Conservation (phyloP, 2,113 vertebrate species). For the Neomonachus schauinslandi region DNA sequence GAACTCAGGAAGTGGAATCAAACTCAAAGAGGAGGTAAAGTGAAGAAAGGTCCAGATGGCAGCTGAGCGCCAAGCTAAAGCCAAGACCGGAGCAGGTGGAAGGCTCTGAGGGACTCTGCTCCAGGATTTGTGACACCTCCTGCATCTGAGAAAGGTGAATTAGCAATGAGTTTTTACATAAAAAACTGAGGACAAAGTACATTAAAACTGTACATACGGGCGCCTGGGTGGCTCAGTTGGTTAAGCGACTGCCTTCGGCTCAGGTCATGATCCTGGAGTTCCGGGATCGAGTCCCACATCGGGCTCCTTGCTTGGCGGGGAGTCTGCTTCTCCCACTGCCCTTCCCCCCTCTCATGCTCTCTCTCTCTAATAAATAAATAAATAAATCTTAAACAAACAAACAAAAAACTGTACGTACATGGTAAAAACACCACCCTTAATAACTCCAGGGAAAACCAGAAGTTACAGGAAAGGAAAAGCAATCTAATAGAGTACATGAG, state of each 20-base stretch:
- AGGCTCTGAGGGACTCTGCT: no score
- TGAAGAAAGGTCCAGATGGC: background rate
- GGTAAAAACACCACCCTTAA: background rate
- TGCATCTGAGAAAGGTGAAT: background rate
- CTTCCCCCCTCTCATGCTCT: no score
- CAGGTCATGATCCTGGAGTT: no score
- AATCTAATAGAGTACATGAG: background rate
- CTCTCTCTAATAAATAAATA: no score
- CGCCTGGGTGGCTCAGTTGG: no score
- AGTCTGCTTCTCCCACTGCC: no score
- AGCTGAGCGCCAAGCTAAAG: background rate
- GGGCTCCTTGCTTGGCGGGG: no score
- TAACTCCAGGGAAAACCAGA: background rate
- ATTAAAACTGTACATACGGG: background rate
- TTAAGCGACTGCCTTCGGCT: no score
- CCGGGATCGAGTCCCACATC: no score
- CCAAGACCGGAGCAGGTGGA: background rate
- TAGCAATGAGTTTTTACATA: background rate
- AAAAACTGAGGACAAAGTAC: background rate
- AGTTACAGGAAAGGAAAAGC: conserved; percentile 43
- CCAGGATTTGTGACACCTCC: background rate
- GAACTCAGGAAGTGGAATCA: background rate
- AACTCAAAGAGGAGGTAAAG: background rate
- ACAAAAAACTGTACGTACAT: background rate
- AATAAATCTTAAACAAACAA: no score